A percentile compares a stretch with the other conserved stretches of the same genome.
phyloP scores from a whole-genome alignment of 1,140 invertebrate genomes.

The Hypothenemus hampei region DNA sequence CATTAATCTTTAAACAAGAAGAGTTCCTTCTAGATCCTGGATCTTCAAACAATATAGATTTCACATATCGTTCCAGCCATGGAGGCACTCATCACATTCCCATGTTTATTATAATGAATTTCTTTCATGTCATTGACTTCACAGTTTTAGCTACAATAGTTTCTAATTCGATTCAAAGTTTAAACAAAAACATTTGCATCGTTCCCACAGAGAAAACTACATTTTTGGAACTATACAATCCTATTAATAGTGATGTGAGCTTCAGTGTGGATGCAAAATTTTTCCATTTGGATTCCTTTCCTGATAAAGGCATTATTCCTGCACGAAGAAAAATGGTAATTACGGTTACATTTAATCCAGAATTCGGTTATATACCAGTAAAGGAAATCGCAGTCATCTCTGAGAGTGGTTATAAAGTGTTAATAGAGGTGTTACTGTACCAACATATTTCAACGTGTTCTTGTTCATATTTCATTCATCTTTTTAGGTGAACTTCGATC shows the following conservation, averaged over 20 bases:
- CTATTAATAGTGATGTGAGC: slow-evolving; percentile 27
- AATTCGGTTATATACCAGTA: slow-evolving; percentile 3
- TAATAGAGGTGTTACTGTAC: slow-evolving; percentile 17
- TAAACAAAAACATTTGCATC: slow-evolving; percentile 16
- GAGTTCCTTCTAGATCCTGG: slow-evolving; percentile 13
- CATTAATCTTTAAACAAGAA: slow-evolving; percentile 14
- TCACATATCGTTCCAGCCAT: slow-evolving; percentile 19
- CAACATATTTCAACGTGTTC: background rate
- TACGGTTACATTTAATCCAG: slow-evolving; percentile 22
- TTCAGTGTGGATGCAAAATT: slow-evolving; percentile 26
- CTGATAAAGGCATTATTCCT: slow-evolving; percentile 19
- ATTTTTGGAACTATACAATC: slow-evolving; percentile 30
- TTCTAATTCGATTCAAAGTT: slow-evolving; percentile 21
- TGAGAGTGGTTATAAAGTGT: slow-evolving; percentile 28
- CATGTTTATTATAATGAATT: slow-evolving; percentile 29
- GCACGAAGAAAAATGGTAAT: slow-evolving; percentile 22
- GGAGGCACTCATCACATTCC: slow-evolving; percentile 24
- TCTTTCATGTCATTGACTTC: slow-evolving; percentile 26
- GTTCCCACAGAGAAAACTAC: slow-evolving; percentile 7
- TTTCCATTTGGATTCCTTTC: slow-evolving; percentile 21
- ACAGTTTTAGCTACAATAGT: slow-evolving; percentile 30
- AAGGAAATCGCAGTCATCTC: slow-evolving; percentile 30
- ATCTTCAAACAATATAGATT: slow-evolving; percentile 13
- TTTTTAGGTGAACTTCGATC: slow-evolving; percentile 18
- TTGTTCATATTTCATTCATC: background rate